Evolutionary conservation across 2,113 vertebrate genomes (phyloP).

Genomic region (Anarhynchus alexandrinus): DNA sequence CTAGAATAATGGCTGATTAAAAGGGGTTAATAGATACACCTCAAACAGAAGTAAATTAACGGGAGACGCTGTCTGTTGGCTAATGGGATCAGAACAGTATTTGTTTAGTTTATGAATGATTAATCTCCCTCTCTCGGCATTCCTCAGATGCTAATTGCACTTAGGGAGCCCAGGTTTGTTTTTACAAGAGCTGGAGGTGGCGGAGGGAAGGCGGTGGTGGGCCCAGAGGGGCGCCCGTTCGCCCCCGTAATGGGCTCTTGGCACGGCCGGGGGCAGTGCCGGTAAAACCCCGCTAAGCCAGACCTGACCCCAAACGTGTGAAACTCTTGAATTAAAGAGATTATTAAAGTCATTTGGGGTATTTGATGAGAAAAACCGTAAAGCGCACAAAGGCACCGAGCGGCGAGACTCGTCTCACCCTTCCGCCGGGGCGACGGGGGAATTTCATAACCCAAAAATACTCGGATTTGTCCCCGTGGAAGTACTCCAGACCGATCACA

Average conservation of each 20-base stretch:
- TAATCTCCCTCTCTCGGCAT: conserved; percentile 56
- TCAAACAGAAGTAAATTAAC: conserved; percentile 37
- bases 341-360: neutral
- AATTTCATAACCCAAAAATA: neutral
- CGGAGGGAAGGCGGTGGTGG: neutral
- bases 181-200: conserved; percentile 49
- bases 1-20: conserved; percentile 35
- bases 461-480: neutral
- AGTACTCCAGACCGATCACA: neutral
- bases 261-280: neutral
- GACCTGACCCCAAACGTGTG: neutral
- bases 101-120: conserved; percentile 73
- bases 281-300: neutral
- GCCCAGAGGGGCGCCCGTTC: neutral
- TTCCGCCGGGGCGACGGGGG: neutral
- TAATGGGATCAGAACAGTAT: conserved; percentile 69
- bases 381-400: neutral
- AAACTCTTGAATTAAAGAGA: neutral
- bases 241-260: neutral
- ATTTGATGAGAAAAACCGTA: neutral
- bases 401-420: fast-evolving
- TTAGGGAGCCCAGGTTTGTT: conserved; percentile 52
- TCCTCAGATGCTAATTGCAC: conserved; percentile 59
- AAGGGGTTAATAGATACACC: conserved; percentile 54
- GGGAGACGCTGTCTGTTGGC: conserved; percentile 16